Percentiles rank a stretch among this genome's conserved stretches.
Conservation (phyloP, 2,797 vertebrate species). For the Lithobates sylvaticus region DNA sequence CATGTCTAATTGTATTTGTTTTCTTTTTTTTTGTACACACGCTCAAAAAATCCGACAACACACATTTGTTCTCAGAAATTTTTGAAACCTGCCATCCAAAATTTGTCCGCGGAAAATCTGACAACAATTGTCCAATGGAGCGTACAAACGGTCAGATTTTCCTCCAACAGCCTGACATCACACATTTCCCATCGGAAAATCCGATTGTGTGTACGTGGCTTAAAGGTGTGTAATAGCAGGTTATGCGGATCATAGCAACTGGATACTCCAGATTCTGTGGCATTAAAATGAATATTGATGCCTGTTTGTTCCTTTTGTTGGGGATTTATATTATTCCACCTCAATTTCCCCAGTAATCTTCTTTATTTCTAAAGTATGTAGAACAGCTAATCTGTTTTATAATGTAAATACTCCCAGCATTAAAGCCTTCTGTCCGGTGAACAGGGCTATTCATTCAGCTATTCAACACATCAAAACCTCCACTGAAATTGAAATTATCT, state of each 20-base stretch:
- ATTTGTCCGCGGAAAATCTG: too few species aligned
- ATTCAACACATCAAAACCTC: background rate
- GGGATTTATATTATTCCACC: slow-evolving; percentile 31
- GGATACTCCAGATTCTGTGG: background rate
- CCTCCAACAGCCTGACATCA: too few species aligned
- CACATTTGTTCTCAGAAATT: too few species aligned
- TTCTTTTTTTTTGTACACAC: too few species aligned
- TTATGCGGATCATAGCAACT: background rate
- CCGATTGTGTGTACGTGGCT: too few species aligned
- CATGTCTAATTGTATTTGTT: too few species aligned
- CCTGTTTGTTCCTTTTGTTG: slow-evolving; percentile 20
- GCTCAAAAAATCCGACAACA: too few species aligned
- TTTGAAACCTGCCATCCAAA: too few species aligned
- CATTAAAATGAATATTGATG: slow-evolving; percentile 3
- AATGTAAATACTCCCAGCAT: slow-evolving; percentile 31
- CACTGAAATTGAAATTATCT: background rate
- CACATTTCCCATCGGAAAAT: too few species aligned
- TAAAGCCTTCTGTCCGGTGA: slow-evolving; percentile 20
- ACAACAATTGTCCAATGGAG: too few species aligned
- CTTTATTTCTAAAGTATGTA: slow-evolving; percentile 36
- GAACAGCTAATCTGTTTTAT: slow-evolving; percentile 25
- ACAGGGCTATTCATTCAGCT: slow-evolving; percentile 8
- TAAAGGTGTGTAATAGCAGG: background rate
- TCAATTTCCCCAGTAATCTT: slow-evolving; percentile 38
- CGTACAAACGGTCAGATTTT: too few species aligned